These are phyloP conservation scores for Camponotus vicinus DNA, from an alignment of 1,140 invertebrate species.

Conservation along the genomic window DNA sequence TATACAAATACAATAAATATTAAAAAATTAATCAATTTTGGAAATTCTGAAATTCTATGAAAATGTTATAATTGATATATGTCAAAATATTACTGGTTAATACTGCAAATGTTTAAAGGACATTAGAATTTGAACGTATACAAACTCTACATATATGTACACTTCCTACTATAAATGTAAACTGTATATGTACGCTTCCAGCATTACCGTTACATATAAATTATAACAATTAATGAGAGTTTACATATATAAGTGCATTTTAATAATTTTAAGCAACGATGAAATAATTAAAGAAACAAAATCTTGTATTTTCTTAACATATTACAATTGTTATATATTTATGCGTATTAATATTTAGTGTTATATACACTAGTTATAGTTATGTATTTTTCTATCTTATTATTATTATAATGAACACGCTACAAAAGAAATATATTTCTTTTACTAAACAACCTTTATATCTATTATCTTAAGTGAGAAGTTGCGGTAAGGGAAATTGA, in stretches of 20 bases:
- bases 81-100: neutral
- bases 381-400: slow-evolving; percentile 47
- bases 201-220: neutral
- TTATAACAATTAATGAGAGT: neutral
- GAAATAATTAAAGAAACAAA: too few species aligned
- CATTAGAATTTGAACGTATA: neutral
- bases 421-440: slow-evolving; percentile 32
- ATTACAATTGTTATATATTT: neutral
- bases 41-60: slow-evolving; percentile 1
- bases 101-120: neutral
- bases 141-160: too few species aligned
- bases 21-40: slow-evolving; percentile 9
- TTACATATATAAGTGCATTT: slow-evolving; percentile 8
- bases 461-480: neutral
- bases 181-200: neutral
- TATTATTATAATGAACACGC: neutral
- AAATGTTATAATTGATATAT: neutral
- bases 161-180: neutral
- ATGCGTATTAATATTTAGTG: slow-evolving; percentile 15
- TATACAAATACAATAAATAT: neutral
- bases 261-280: slow-evolving; percentile 26
- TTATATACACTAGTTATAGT: neutral
- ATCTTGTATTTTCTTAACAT: neutral
- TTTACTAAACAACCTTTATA: slow-evolving; percentile 8
- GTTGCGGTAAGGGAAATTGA: neutral